Percentiles rank a stretch among this genome's conserved stretches.
Evolutionary conservation across 2,888 invertebrate species (phyloP).

Genomic region (Acanthosepion pharaonis): DNA sequence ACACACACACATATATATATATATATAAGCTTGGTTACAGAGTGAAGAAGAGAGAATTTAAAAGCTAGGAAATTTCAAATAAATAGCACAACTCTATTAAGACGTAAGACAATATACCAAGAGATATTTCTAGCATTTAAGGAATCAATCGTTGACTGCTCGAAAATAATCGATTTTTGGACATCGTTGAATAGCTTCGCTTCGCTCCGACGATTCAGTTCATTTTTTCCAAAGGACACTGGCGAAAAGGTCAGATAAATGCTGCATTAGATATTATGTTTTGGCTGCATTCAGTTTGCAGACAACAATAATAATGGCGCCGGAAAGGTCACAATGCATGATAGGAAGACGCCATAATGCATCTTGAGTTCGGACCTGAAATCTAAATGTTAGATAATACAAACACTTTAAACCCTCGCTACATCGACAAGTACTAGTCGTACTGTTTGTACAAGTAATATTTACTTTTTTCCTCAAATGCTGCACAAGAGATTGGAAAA

Average conservation of each 20-base stretch:
- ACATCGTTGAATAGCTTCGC: not conserved
- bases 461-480: not conserved
- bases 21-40: not conserved
- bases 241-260: not conserved
- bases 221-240: not conserved
- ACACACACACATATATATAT: no score
- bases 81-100: no score
- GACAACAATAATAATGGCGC: not conserved
- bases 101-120: not conserved
- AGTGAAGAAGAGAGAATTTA: not conserved
- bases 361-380: not conserved
- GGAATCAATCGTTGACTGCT: not conserved
- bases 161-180: not conserved
- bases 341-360: not conserved
- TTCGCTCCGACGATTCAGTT: not conserved
- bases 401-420: not conserved
- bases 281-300: not conserved
- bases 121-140: not conserved
- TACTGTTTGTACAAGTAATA: not conserved
- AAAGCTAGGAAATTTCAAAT: no score
- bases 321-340: not conserved
- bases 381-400: not conserved
- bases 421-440: not conserved
- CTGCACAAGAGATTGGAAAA: not conserved
- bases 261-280: not conserved